These are phyloP conservation scores for Trichomycterus rosablanca DNA, from an alignment of 2,113 vertebrate species.

Conservation along the genomic window DNA sequence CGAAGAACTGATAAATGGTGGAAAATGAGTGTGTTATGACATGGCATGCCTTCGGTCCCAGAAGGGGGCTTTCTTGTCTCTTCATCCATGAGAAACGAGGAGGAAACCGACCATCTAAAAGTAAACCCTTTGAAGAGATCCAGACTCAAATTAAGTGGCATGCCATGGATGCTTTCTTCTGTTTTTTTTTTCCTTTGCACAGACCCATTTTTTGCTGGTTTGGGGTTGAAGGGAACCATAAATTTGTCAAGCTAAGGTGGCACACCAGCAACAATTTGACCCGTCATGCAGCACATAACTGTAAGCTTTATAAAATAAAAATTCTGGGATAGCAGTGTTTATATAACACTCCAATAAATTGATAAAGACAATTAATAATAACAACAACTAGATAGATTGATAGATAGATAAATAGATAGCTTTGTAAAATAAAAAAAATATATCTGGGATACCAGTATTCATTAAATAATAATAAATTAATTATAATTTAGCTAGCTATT, in stretches of 20 bases:
- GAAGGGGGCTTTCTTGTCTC: slow-evolving; percentile 62
- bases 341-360: background rate
- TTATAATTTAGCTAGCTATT: too few relatives aligned
- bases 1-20: slow-evolving; percentile 63
- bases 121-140: slow-evolving; percentile 66
- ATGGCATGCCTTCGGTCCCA: slow-evolving; percentile 70
- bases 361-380: too few relatives aligned
- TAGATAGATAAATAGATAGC: too few relatives aligned
- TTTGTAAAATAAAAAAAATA: too few relatives aligned
- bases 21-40: slow-evolving; percentile 64
- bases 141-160: slow-evolving; percentile 60
- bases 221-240: slow-evolving; percentile 25
- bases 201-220: slow-evolving; percentile 37
- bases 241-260: slow-evolving; percentile 24
- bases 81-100: slow-evolving; percentile 62
- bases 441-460: too few relatives aligned
- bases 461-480: too few relatives aligned
- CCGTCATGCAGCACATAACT: background rate
- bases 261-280: slow-evolving; percentile 29
- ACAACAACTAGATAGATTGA: too few relatives aligned
- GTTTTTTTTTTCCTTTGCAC: slow-evolving; percentile 36
- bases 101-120: slow-evolving; percentile 54
- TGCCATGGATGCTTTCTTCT: slow-evolving; percentile 61
- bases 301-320: background rate
- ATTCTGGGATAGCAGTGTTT: too few relatives aligned